Conservation (phyloP, 2,797 vertebrate species). For the Hypotaenidia philippensis region DNA sequence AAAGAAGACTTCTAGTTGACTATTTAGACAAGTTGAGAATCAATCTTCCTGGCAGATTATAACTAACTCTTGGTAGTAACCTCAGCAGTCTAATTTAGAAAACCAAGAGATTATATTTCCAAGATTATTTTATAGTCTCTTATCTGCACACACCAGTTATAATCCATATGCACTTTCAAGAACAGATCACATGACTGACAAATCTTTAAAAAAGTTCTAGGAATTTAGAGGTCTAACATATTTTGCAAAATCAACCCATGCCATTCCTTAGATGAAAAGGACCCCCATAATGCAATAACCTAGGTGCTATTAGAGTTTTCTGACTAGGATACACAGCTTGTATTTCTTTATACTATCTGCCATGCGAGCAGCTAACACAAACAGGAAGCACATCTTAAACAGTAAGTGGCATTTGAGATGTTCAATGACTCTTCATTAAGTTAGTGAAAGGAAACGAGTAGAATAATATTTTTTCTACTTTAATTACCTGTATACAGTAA, state of each 20-base stretch:
- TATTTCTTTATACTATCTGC: background rate
- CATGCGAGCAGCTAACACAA: background rate
- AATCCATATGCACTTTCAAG: background rate
- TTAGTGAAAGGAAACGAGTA: slow-evolving; percentile 20
- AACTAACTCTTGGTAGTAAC: background rate
- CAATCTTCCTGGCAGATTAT: background rate
- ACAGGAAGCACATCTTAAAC: background rate
- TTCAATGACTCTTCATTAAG: slow-evolving; percentile 37
- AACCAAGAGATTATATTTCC: background rate
- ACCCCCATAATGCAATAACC: background rate
- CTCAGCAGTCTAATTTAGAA: background rate
- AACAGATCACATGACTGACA: background rate
- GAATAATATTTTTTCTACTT: slow-evolving; percentile 45
- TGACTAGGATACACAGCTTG: background rate
- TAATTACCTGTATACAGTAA: background rate
- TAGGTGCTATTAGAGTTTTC: background rate
- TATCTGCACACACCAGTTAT: background rate
- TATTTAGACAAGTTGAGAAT: background rate
- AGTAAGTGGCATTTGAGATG: slow-evolving; percentile 5
- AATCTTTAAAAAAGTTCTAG: background rate
- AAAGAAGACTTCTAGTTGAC: background rate
- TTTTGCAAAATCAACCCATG: background rate
- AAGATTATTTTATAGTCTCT: background rate
- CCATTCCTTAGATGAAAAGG: background rate
- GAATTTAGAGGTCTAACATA: background rate